Conservation (phyloP, 2,113 vertebrate species). For the Apteryx owenii region DNA sequence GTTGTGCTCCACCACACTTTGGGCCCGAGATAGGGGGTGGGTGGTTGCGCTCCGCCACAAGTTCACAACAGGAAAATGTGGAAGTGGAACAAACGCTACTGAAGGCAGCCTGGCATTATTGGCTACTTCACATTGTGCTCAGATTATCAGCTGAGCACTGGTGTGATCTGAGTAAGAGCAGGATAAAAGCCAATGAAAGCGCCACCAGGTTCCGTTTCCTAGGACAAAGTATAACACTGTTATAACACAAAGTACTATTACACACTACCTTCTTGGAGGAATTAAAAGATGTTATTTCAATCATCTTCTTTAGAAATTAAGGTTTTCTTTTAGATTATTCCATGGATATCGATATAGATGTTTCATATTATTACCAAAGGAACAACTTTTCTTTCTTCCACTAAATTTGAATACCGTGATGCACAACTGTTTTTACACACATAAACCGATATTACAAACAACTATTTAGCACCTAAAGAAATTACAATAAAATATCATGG, state of each 20-base stretch:
- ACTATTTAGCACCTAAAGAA: not conserved
- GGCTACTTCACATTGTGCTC: not conserved
- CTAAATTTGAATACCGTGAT: not conserved
- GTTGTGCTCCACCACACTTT: too few relatives aligned
- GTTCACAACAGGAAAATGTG: constrained; percentile 9
- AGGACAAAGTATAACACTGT: not conserved
- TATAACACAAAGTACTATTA: not conserved
- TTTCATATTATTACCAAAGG: not conserved
- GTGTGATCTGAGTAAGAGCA: not conserved
- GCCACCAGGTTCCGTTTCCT: not conserved
- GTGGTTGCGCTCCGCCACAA: too few relatives aligned
- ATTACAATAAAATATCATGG: not conserved
- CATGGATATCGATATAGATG: not conserved
- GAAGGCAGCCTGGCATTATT: constrained; percentile 4
- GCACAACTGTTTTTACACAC: not conserved
- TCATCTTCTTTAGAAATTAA: not conserved
- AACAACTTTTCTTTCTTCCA: not conserved
- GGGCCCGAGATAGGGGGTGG: too few relatives aligned
- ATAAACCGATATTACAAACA: not conserved
- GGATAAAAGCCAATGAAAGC: constrained; percentile 14
- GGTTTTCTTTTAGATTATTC: not conserved
- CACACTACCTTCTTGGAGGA: not conserved
- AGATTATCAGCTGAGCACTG: not conserved
- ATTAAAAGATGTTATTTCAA: not conserved
- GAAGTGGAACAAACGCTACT: constrained; percentile 8